These are phyloP conservation scores for Polylopha cassiicola DNA, from an alignment of 2,888 invertebrate species.

Conservation along the genomic window DNA sequence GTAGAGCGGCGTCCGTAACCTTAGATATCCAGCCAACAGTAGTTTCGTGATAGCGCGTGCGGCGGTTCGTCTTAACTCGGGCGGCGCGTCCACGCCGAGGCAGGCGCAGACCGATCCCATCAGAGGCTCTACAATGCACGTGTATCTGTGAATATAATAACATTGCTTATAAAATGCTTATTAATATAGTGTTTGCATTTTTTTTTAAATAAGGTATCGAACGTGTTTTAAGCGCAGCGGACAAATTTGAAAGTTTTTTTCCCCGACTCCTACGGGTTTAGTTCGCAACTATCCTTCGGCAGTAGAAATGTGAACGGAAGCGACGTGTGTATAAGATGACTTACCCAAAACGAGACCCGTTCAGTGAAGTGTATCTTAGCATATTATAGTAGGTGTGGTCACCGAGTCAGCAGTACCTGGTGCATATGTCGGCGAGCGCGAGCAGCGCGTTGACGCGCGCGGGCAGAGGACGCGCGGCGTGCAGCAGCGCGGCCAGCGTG, in stretches of 20 bases:
- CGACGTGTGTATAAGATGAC: too few relatives aligned
- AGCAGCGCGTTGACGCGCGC: constrained; percentile 82
- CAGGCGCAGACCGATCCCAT: constrained; percentile 81
- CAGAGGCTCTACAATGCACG: constrained; percentile 82
- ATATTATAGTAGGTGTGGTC: background rate
- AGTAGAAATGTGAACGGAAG: too few relatives aligned
- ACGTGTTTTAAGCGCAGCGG: too few relatives aligned
- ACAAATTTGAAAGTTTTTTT: too few relatives aligned
- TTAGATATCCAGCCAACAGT: constrained; percentile 83
- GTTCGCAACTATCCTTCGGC: too few relatives aligned
- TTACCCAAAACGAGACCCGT: too few relatives aligned
- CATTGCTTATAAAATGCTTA: background rate
- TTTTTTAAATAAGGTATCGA: too few relatives aligned
- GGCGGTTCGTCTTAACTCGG: constrained; percentile 80
- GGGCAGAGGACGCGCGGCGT: constrained; percentile 60
- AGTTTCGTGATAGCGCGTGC: constrained; percentile 81
- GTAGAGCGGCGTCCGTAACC: constrained; percentile 82
- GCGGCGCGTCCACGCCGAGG: constrained; percentile 70
- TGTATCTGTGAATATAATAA: constrained; percentile 72
- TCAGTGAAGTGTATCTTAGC: too few relatives aligned
- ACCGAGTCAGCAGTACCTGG: constrained; percentile 51
- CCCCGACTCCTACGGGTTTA: too few relatives aligned
- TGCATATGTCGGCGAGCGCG: constrained; percentile 81
- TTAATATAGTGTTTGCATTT: too few relatives aligned
- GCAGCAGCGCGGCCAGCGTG: constrained; percentile 78